phyloP scores from a whole-genome alignment of 2,113 vertebrate species.

The Rhipidura dahli region DNA sequence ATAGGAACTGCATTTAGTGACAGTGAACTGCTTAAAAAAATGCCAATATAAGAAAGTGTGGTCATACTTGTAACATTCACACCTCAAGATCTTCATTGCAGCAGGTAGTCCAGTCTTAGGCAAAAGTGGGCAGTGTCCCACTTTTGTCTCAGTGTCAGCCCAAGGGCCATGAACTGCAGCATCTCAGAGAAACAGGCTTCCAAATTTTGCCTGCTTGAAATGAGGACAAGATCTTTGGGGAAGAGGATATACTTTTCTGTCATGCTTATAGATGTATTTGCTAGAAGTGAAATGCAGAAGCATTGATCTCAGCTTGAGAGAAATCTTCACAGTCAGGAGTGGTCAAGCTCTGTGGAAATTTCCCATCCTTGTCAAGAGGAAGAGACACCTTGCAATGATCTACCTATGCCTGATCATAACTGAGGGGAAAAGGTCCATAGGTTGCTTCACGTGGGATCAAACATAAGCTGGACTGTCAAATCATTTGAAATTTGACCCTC shows the following conservation, averaged over 20 bases:
- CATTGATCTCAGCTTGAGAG: not conserved
- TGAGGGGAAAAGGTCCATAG: not conserved
- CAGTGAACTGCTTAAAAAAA: not conserved
- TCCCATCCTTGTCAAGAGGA: not conserved
- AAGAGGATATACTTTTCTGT: not conserved
- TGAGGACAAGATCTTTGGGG: not conserved
- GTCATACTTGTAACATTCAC: not conserved
- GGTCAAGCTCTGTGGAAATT: not conserved
- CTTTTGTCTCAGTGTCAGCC: not conserved
- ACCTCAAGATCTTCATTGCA: not conserved
- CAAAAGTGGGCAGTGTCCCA: not conserved
- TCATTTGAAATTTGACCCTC: not conserved
- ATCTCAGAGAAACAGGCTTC: not conserved
- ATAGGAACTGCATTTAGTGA: not conserved
- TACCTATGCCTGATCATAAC: not conserved
- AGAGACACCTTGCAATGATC: not conserved
- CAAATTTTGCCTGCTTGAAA: not conserved
- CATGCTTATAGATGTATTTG: not conserved
- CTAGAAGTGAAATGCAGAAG: not conserved
- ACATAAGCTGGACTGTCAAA: not conserved
- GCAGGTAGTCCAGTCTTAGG: not conserved
- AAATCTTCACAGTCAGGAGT: not conserved
- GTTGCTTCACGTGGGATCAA: not conserved
- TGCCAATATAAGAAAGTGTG: not conserved
- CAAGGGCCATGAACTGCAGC: not conserved